phyloP scores from a whole-genome alignment of 2,113 vertebrate genomes.

The Neogale vison region DNA sequence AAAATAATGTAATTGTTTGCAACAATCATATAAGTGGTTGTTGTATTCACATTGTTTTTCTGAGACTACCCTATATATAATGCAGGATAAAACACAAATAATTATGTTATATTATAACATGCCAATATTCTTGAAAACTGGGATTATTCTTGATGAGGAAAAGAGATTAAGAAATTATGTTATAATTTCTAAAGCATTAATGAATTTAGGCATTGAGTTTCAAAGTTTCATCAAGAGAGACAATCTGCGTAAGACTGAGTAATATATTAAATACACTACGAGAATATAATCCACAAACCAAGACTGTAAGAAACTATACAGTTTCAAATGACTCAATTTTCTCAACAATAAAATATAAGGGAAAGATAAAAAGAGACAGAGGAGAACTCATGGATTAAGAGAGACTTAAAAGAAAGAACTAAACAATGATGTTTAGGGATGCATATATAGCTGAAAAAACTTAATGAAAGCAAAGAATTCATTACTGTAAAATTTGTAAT shows the following conservation, averaged over 20 bases:
- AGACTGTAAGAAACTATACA: neutral
- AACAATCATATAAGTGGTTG: neutral
- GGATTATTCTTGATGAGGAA: neutral
- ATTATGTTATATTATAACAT: neutral
- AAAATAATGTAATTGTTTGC: neutral
- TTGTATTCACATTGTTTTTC: neutral
- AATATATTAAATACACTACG: neutral
- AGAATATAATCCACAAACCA: neutral
- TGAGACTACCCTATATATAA: neutral
- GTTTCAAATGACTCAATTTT: neutral
- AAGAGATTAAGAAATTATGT: neutral
- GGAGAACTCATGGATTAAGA: neutral
- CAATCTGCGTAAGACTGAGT: neutral
- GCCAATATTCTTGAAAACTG: neutral
- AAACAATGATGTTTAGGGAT: neutral
- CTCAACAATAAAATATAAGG: neutral
- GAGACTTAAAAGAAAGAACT: neutral
- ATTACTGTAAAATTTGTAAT: neutral
- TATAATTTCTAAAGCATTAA: neutral
- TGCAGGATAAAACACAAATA: neutral
- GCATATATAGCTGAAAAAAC: neutral
- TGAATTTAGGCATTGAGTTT: slow-evolving; percentile 9
- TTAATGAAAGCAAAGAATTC: neutral
- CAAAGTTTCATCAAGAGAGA: neutral
- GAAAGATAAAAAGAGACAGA: neutral